Evolutionary conservation across 2,113 vertebrate genomes (phyloP).

Genomic region (Tragulus kanchil): DNA sequence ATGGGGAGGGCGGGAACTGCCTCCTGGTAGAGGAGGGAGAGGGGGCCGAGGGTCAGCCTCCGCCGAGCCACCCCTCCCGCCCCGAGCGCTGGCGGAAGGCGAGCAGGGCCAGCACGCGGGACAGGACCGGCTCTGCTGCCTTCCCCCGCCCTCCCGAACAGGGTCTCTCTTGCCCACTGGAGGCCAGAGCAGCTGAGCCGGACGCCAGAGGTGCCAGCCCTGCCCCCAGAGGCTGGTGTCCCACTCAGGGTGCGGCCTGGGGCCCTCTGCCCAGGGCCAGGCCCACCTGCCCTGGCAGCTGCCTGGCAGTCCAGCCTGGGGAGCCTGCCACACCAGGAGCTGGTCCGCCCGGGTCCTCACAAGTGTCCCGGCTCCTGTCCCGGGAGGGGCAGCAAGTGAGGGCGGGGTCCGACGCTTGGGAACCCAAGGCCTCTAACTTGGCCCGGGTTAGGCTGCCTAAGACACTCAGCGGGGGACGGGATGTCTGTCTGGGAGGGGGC

Average conservation of each 20-base stretch:
- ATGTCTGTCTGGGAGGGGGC: neutral
- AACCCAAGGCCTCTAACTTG: neutral
- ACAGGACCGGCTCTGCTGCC: neutral
- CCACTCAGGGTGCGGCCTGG: accelerated
- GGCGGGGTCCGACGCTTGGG: neutral
- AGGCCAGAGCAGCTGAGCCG: neutral
- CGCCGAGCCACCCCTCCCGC: accelerated
- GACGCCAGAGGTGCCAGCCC: neutral
- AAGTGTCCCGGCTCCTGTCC: neutral
- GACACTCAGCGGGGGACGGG: too few species aligned
- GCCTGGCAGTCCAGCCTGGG: neutral
- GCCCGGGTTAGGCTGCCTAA: too few species aligned
- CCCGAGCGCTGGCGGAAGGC: accelerated
- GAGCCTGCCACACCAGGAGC: neutral
- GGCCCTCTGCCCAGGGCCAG: neutral
- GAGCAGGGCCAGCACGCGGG: neutral
- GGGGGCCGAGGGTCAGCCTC: neutral
- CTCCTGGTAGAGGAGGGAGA: slow-evolving; percentile 87
- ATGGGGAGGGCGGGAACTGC: slow-evolving; percentile 97
- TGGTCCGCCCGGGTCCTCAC: neutral
- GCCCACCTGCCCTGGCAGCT: neutral
- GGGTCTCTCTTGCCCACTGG: neutral
- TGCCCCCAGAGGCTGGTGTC: neutral
- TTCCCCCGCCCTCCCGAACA: neutral
- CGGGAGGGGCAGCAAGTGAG: too few species aligned